Evolutionary conservation across 2,888 invertebrate species (phyloP).

Genomic region (Nomada fabriciana): DNA sequence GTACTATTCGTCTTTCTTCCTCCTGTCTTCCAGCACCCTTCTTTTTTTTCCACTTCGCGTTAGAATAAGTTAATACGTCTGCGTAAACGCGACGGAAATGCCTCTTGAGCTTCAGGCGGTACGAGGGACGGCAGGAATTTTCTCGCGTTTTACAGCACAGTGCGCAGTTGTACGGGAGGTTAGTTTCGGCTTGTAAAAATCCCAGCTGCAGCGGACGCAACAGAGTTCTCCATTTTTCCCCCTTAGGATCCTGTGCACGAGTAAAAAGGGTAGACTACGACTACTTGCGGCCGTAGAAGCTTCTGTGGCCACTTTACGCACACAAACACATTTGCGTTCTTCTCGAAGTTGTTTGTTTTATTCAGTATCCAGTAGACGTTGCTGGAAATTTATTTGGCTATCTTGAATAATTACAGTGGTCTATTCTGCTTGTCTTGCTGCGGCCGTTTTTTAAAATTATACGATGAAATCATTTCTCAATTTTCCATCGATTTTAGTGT

Average conservation of each 20-base stretch:
- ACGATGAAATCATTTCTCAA: too few species aligned
- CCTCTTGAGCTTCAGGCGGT: conserved; percentile 47
- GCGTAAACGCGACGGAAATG: conserved; percentile 67
- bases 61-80: conserved; percentile 74
- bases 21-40: conserved; percentile 4
- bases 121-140: conserved; percentile 45
- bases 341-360: neutral
- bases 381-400: too few species aligned
- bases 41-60: conserved; percentile 60
- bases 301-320: neutral
- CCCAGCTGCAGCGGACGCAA: conserved; percentile 58
- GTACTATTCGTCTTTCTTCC: conserved; percentile 37
- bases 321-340: neutral
- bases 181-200: conserved; percentile 64
- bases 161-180: conserved; percentile 56
- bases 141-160: conserved; percentile 63
- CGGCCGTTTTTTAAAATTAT: too few species aligned
- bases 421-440: too few species aligned
- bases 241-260: conserved; percentile 27
- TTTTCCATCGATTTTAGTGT: too few species aligned
- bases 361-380: neutral
- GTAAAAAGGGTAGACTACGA: conserved; percentile 6
- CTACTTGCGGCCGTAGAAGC: conserved; percentile 18
- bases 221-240: conserved; percentile 37
- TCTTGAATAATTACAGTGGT: too few species aligned